These are phyloP conservation scores for Julus scanicus DNA, from an alignment of 2,888 invertebrate genomes.

Conservation along the genomic window DNA sequence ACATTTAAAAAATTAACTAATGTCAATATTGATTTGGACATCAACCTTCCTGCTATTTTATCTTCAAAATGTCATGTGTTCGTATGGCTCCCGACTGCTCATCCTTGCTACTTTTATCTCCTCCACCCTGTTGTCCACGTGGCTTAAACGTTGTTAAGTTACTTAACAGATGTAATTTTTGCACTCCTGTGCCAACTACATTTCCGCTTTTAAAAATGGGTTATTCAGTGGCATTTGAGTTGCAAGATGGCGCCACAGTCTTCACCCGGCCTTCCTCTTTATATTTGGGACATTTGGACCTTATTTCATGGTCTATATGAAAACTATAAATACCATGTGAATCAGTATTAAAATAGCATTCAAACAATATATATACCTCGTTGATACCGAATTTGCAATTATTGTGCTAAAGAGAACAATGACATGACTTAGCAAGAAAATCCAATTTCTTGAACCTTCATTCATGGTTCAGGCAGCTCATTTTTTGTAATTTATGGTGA, in stretches of 20 bases:
- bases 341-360: no score
- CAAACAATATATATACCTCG: no score
- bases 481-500: background rate
- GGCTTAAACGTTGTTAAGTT: no score
- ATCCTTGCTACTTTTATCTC: background rate
- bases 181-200: background rate
- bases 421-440: no score
- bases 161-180: background rate
- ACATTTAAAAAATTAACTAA: background rate
- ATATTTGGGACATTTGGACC: no score
- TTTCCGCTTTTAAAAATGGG: background rate
- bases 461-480: background rate
- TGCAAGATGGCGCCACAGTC: background rate
- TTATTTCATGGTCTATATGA: no score
- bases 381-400: no score
- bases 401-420: no score
- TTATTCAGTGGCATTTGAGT: background rate
- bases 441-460: no score
- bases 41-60: background rate
- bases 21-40: background rate
- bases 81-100: background rate
- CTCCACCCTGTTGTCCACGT: background rate
- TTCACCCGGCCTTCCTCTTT: no score
- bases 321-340: no score
- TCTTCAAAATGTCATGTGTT: background rate